Evolutionary conservation across 2,888 invertebrate species (phyloP), one percentile per base, ranked within the genome.

Genomic region (Cephus rjabovi): DNA sequence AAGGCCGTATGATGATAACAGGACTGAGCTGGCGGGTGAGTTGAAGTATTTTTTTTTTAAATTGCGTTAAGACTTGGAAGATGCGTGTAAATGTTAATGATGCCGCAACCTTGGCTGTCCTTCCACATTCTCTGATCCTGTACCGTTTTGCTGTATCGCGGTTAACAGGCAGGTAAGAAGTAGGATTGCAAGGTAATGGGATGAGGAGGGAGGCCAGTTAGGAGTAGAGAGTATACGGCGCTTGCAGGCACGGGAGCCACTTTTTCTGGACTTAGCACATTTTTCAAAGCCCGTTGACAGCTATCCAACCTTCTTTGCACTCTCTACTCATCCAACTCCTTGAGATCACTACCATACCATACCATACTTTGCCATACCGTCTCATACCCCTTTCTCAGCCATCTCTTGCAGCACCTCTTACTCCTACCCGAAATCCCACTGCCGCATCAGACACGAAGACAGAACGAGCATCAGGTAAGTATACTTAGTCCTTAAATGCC

Each of bases 271-370:
- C 87, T 89, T 89, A 86, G 88, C 88, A 89, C 89, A 89, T 89
- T 89, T 89, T 89, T 89, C 89, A 89, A 88, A 88, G 86, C 84
- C 83, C 81, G 88, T 85, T 88, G 89, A 89, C 89, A 88, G 89
- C 88, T 88, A 89, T 87, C 84, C 84, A 83, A 81, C 81, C 82
- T 84, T 84, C 81, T 79, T 84, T 80, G 56, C 81, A 77, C 84
- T 79, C 77, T 79, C 75, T 75, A 69, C 83, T 73, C 56, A 35
- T 56, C 31, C 79, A 73, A 76, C 78, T 76, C 71, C 76, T 70
- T 74, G 73, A 56, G 73, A 74, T 77, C 40, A 56, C 75, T 71
- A 75, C 68, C 71, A 79, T 77, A 75, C 75, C 74, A 56, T 56
- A 56, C 76, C 80, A 79, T 81, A 80, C 79, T 75, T 80, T 77